Percentiles rank a stretch among this genome's conserved stretches.
These are phyloP conservation scores for Bombus superbus DNA, from an alignment of 1,140 invertebrate genomes.

Conservation along the genomic window DNA sequence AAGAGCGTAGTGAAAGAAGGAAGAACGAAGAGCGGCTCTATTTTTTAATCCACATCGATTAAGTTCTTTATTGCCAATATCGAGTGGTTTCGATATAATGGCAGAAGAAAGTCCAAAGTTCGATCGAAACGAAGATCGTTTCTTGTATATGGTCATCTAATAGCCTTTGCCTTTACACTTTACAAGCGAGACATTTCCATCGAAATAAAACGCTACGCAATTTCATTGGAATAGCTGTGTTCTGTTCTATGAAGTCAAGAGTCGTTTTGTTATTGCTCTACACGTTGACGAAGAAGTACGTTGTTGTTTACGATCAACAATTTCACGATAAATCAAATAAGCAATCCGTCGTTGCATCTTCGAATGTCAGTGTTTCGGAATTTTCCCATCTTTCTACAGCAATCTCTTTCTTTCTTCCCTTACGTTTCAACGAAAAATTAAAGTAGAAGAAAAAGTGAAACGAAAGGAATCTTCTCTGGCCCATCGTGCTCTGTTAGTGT, in stretches of 20 bases:
- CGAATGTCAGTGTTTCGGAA: not conserved
- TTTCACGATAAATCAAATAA: not conserved
- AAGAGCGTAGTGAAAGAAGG: not conserved
- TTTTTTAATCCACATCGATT: not conserved
- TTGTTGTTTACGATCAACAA: not conserved
- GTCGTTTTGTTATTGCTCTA: too few relatives aligned
- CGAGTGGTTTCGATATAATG: too few relatives aligned
- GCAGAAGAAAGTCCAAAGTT: not conserved
- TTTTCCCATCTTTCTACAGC: not conserved
- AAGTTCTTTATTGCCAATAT: not conserved
- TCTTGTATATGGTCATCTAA: not conserved
- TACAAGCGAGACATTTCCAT: not conserved
- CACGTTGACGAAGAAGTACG: too few relatives aligned
- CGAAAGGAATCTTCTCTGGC: too few relatives aligned
- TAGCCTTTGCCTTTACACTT: not conserved
- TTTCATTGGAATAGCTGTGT: too few relatives aligned
- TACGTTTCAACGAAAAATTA: not conserved
- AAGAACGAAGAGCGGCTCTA: not conserved
- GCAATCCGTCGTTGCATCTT: not conserved
- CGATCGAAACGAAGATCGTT: not conserved
- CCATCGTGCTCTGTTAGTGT: not conserved
- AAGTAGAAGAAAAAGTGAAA: not conserved
- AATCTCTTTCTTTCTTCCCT: not conserved
- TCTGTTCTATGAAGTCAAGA: too few relatives aligned
- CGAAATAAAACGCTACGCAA: not conserved